Conservation (phyloP, 1,140 invertebrate genomes). For the Pseudomyrmex pallidus region DNA sequence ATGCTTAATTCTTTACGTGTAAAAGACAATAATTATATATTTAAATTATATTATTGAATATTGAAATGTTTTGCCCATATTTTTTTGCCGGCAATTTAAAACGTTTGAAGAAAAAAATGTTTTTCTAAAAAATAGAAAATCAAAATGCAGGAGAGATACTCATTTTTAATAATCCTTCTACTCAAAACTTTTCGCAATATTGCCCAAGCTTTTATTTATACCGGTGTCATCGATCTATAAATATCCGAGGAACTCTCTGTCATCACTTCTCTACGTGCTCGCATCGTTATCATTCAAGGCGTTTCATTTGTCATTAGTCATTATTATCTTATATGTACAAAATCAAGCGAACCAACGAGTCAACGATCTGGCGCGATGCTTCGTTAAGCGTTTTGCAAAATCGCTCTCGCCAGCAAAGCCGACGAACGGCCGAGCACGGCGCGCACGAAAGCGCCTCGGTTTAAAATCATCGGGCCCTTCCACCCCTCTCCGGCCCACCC, state of each 20-base stretch:
- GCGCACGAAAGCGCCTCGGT: slow-evolving; percentile 20
- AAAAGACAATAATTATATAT: slow-evolving; percentile 7
- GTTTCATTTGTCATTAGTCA: slow-evolving; percentile 44
- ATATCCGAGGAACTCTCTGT: slow-evolving; percentile 9
- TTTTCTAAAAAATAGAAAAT: too few relatives aligned
- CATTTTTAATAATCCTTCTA: background rate
- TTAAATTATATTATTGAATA: background rate
- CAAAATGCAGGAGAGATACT: background rate
- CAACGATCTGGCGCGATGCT: slow-evolving; percentile 13
- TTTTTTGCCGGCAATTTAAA: too few relatives aligned
- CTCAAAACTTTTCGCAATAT: background rate
- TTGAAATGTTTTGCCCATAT: background rate
- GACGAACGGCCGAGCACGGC: slow-evolving; percentile 37
- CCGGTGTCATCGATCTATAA: background rate
- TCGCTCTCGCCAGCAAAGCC: background rate
- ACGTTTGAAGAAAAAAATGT: too few relatives aligned
- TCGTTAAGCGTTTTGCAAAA: slow-evolving; percentile 58
- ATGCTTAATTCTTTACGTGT: background rate
- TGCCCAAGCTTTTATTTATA: background rate
- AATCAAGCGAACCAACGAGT: slow-evolving; percentile 41
- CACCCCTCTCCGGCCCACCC: slow-evolving; percentile 30
- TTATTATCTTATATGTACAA: slow-evolving; percentile 55
- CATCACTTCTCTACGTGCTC: slow-evolving; percentile 6
- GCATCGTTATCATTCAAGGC: slow-evolving; percentile 51
- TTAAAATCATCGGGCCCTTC: slow-evolving; percentile 71